phyloP scores from a whole-genome alignment of 1,140 invertebrate genomes.

The Sinella curviseta region DNA sequence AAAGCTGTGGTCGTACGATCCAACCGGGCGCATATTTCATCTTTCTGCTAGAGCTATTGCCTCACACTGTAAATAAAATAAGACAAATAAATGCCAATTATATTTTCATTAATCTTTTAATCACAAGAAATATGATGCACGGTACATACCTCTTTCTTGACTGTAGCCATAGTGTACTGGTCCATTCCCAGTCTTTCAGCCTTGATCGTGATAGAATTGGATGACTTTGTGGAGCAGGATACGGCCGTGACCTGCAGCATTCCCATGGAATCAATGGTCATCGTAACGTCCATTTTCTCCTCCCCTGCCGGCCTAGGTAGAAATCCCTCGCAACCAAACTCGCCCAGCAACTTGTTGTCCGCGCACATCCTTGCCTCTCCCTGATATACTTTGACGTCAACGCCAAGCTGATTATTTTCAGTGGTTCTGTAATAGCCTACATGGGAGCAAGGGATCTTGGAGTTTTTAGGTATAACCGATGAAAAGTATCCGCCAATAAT shows the following conservation, averaged over 20 bases:
- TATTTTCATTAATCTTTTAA: too few relatives aligned
- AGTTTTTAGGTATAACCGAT: constrained; percentile 53
- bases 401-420: constrained; percentile 56
- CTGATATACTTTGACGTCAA: constrained; percentile 57
- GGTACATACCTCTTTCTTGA: too few relatives aligned
- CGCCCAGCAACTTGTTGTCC: constrained; percentile 60
- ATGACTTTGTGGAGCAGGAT: too few relatives aligned
- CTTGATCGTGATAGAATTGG: too few relatives aligned
- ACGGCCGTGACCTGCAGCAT: background rate
- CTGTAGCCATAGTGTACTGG: too few relatives aligned
- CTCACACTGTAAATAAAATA: too few relatives aligned
- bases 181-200: too few relatives aligned
- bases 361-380: constrained; percentile 58
- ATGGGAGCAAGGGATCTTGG: constrained; percentile 52
- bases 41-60: too few relatives aligned
- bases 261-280: background rate
- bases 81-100: too few relatives aligned
- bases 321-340: constrained; percentile 63
- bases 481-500: constrained; percentile 53
- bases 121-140: too few relatives aligned
- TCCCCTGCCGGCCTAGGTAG: constrained; percentile 57
- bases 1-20: too few relatives aligned
- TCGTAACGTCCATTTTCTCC: background rate
- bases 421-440: constrained; percentile 53
- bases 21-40: too few relatives aligned